phyloP scores from a whole-genome alignment of 2,888 invertebrate genomes.

The Xylota segnis region DNA sequence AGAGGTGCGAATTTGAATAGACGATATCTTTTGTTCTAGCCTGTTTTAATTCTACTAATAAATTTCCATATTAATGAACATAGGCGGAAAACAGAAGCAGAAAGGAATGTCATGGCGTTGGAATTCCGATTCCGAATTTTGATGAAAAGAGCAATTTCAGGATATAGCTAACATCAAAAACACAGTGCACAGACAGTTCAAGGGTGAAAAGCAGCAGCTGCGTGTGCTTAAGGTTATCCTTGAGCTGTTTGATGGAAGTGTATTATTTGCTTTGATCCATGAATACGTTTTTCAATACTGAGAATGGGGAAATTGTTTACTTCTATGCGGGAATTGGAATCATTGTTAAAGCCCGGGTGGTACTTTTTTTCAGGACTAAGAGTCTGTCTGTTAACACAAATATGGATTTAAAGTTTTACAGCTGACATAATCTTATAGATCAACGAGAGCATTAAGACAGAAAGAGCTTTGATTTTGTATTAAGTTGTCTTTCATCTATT shows the following conservation, averaged over 20 bases:
- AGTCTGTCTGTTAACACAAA: neutral
- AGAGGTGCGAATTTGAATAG: conserved; percentile 11
- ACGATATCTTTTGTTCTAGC: neutral
- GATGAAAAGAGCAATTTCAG: conserved; percentile 22
- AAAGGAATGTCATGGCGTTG: conserved; percentile 12
- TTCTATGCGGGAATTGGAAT: conserved; percentile 8
- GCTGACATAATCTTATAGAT: neutral
- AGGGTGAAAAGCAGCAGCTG: conserved; percentile 25
- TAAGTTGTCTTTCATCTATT: neutral
- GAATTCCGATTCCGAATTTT: conserved; percentile 29
- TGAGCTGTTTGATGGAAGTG: neutral
- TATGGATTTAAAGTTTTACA: conserved; percentile 3
- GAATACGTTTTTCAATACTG: conserved; percentile 8
- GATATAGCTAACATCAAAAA: neutral
- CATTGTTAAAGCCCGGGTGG: neutral
- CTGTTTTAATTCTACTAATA: conserved; percentile 28
- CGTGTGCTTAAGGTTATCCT: conserved; percentile 20
- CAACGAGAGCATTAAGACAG: neutral
- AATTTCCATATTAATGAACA: conserved; percentile 48
- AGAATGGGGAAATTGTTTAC: neutral
- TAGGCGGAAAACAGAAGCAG: neutral
- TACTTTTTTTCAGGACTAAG: neutral
- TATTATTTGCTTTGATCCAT: conserved; percentile 42
- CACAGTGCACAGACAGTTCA: neutral
- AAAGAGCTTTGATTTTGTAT: neutral